These are phyloP conservation scores for Cosmorhoe ocellata DNA, from an alignment of 2,888 invertebrate species.

Conservation along the genomic window DNA sequence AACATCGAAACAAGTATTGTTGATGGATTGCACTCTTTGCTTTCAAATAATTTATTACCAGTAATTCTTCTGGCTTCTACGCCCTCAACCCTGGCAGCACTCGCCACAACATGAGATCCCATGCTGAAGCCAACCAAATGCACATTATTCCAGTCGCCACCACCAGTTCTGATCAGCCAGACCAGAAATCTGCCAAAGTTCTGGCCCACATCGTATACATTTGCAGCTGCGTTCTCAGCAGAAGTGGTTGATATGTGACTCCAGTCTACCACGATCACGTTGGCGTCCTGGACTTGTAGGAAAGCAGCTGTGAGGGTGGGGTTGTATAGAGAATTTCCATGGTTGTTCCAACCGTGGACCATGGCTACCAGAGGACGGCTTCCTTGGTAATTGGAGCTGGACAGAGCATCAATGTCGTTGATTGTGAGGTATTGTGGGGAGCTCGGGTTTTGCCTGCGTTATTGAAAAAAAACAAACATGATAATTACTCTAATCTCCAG, in stretches of 20 bases:
- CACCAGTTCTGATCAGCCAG: constrained; percentile 60
- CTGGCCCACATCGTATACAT: constrained; percentile 58
- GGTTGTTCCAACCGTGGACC: constrained; percentile 28
- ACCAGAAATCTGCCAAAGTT: constrained; percentile 62
- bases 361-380: constrained; percentile 16
- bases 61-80: constrained; percentile 50
- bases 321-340: constrained; percentile 20
- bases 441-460: constrained; percentile 47
- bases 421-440: constrained; percentile 51
- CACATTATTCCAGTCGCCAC: constrained; percentile 61
- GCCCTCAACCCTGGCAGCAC: constrained; percentile 52
- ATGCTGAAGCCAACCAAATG: constrained; percentile 73
- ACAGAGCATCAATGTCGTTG: constrained; percentile 47
- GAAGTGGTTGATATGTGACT: constrained; percentile 42
- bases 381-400: constrained; percentile 17
- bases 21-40: no score
- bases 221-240: constrained; percentile 53
- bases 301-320: constrained; percentile 17
- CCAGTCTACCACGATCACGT: constrained; percentile 73
- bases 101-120: constrained; percentile 70
- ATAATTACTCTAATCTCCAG: no score
- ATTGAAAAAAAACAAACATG: no score
- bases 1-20: no score
- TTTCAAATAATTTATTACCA: constrained; percentile 37
- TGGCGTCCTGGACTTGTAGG: constrained; percentile 45